These are phyloP conservation scores for Sanderia malayensis DNA, from an alignment of 30 jellyfish, hydroid and myxozoan species.

Conservation along the genomic window DNA sequence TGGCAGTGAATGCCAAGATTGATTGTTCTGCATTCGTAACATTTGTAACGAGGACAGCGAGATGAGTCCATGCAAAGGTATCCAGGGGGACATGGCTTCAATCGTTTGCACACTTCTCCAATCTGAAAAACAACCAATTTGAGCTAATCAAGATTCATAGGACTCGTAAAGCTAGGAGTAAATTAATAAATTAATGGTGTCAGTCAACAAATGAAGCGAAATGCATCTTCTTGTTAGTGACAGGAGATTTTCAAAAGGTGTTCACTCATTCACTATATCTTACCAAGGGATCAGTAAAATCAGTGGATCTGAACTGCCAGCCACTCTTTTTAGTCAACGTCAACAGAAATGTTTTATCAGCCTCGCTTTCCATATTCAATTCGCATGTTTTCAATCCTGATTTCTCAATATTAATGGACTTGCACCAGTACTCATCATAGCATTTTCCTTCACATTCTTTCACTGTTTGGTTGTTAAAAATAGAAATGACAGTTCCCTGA, in stretches of 20 bases:
- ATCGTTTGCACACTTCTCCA: not conserved
- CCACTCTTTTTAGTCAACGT: not conserved
- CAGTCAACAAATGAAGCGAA: not conserved
- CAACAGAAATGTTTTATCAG: not conserved
- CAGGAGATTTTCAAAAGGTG: too few species aligned
- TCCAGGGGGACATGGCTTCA: not conserved
- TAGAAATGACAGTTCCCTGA: not conserved
- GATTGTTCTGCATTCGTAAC: not conserved
- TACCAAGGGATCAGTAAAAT: not conserved
- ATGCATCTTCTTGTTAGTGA: too few species aligned
- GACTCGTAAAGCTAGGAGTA: too few species aligned
- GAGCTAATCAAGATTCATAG: too few species aligned
- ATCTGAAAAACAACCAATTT: not conserved
- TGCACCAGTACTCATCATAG: not conserved
- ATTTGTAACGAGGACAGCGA: not conserved
- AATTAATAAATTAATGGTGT: not conserved
- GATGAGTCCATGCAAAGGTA: not conserved
- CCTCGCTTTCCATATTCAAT: constrained; percentile 5
- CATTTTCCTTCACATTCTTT: not conserved
- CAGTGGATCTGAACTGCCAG: not conserved
- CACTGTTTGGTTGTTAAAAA: not conserved
- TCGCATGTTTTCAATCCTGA: constrained; percentile 1
- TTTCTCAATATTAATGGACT: not conserved
- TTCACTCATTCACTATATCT: too few species aligned
- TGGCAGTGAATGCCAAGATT: not conserved